These are phyloP conservation scores for Chrysemys picta DNA, from an alignment of 2,113 vertebrate species.

Conservation along the genomic window DNA sequence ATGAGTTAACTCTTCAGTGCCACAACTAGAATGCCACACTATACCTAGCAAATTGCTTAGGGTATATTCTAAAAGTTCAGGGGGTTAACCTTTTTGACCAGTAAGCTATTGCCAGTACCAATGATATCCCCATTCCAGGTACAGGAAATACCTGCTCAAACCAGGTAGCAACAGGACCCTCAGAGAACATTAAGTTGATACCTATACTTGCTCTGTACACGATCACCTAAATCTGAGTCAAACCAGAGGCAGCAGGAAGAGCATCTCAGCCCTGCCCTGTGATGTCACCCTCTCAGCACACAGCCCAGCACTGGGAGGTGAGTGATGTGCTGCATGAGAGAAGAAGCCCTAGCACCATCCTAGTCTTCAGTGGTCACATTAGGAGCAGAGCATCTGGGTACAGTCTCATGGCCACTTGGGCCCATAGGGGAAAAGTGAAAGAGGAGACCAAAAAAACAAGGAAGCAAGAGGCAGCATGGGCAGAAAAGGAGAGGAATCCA, in stretches of 20 bases:
- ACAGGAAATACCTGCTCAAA: not conserved
- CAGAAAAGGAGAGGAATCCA: not conserved
- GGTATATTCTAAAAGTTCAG: not conserved
- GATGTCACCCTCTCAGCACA: not conserved
- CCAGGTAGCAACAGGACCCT: not conserved
- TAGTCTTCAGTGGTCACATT: not conserved
- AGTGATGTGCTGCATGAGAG: not conserved
- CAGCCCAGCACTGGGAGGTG: not conserved
- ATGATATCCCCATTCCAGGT: no score
- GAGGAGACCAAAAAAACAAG: not conserved
- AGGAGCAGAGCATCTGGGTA: not conserved
- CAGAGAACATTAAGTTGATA: not conserved
- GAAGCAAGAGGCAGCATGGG: not conserved
- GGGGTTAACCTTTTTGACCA: not conserved
- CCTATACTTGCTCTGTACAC: not conserved
- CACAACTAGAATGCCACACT: not conserved
- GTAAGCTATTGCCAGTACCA: not conserved
- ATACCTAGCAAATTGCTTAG: not conserved
- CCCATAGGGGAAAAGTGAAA: not conserved
- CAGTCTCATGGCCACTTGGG: not conserved
- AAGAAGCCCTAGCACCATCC: not conserved
- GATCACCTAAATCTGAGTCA: not conserved
- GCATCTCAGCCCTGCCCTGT: not conserved
- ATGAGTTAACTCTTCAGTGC: not conserved
- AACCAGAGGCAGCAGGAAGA: not conserved